phyloP scores from a whole-genome alignment of 2,797 vertebrate species.

The Tragelaphus eurycerus region DNA sequence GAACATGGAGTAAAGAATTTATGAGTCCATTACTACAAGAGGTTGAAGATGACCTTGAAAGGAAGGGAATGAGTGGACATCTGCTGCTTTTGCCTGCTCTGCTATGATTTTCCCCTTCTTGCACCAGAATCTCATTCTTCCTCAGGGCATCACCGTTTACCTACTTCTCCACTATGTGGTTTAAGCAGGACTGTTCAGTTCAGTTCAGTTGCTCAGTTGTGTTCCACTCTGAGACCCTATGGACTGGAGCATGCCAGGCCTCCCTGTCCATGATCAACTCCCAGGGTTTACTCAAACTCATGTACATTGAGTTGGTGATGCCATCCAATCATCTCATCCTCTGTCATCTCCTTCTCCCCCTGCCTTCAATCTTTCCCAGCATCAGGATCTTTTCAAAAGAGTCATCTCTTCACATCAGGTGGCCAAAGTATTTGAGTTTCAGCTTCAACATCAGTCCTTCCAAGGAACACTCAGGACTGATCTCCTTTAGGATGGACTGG shows the following conservation, averaged over 20 bases:
- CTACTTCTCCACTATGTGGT: not conserved
- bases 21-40: too few relatives aligned
- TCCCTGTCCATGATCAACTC: not conserved
- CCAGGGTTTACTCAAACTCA: accelerated
- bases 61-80: too few relatives aligned
- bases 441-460: not conserved
- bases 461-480: not conserved
- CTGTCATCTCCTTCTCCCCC: not conserved
- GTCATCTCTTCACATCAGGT: not conserved
- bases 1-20: not conserved
- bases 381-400: not conserved
- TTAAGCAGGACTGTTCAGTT: not conserved
- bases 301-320: accelerated
- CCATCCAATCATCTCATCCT: not conserved
- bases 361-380: accelerated
- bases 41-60: too few relatives aligned
- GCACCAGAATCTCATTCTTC: not conserved
- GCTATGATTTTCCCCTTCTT: too few relatives aligned
- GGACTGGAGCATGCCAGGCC: accelerated
- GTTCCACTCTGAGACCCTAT: not conserved
- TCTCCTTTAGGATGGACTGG: not conserved
- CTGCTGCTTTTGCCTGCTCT: too few relatives aligned
- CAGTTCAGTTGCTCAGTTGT: accelerated
- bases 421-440: not conserved
- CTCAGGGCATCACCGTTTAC: not conserved